Conservation (phyloP, 1,140 invertebrate genomes). For the Drosophila busckii region DNA sequence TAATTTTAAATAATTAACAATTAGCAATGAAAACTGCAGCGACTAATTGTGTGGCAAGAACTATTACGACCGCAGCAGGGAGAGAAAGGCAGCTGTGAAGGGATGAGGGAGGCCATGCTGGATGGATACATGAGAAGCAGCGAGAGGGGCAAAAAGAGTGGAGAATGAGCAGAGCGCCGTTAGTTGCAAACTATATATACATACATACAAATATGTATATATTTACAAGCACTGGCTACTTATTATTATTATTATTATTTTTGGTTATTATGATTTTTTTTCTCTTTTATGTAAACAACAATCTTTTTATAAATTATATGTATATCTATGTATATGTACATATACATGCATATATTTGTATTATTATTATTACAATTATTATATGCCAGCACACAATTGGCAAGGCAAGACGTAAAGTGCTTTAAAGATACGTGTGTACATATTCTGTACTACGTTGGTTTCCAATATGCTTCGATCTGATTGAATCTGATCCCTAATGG, state of each 20-base stretch:
- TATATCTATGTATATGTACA: neutral
- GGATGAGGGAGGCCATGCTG: too few species aligned
- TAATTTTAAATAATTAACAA: slow-evolving; percentile 55
- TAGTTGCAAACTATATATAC: slow-evolving; percentile 15
- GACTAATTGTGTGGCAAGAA: slow-evolving; percentile 36
- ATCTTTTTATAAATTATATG: slow-evolving; percentile 8
- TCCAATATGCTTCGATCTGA: too few species aligned
- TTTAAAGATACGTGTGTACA: too few species aligned
- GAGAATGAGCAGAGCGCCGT: neutral
- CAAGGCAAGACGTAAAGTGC: too few species aligned
- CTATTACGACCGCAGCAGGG: slow-evolving; percentile 1
- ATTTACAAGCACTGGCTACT: slow-evolving; percentile 11
- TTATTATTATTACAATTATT: neutral
- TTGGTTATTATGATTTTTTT: slow-evolving; percentile 11
- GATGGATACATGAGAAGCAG: too few species aligned
- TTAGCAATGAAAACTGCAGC: slow-evolving; percentile 33
- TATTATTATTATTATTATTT: slow-evolving; percentile 19
- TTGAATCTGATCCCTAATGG: too few species aligned
- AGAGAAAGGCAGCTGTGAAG: slow-evolving; percentile 1
- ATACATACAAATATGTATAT: slow-evolving; percentile 9
- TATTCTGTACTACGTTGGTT: too few species aligned
- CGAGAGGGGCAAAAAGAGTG: too few species aligned
- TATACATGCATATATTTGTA: slow-evolving; percentile 1
- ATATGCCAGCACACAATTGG: too few species aligned
- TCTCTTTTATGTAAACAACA: neutral